Conservation (phyloP, 2,113 vertebrate genomes). For the Bungarus multicinctus region DNA sequence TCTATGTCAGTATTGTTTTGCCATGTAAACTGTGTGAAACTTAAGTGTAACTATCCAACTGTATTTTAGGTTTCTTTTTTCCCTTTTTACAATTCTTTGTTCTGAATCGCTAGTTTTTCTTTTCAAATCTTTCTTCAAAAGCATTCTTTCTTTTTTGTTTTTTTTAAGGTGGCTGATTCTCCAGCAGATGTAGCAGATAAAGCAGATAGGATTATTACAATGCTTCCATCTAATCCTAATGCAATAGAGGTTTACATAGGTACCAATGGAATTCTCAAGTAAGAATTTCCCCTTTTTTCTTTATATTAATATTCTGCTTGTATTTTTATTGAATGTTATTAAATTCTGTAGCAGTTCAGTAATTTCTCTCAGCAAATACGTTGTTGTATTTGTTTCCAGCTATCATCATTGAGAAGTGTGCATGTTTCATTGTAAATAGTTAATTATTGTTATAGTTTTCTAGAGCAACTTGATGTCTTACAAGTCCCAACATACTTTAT, state of each 20-base stretch:
- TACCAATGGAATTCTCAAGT: constrained; percentile 94
- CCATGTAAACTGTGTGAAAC: background rate
- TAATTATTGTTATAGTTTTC: background rate
- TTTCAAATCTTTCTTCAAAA: background rate
- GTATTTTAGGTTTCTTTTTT: background rate
- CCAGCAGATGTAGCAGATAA: constrained; percentile 94
- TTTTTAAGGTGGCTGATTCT: constrained; percentile 85
- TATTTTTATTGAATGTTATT: background rate
- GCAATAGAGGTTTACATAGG: constrained; percentile 90
- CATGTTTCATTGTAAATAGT: background rate
- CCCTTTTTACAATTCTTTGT: background rate
- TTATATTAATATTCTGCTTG: background rate
- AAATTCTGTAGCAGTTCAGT: background rate
- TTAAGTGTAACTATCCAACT: background rate
- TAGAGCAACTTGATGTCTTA: background rate
- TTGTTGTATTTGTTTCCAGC: background rate
- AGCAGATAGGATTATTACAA: constrained; percentile 96
- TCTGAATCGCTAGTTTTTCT: background rate
- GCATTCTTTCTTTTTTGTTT: constrained; percentile 37
- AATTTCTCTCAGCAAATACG: background rate
- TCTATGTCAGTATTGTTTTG: background rate
- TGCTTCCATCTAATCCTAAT: constrained; percentile 94
- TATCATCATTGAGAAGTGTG: background rate
- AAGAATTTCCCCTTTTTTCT: constrained; percentile 56
- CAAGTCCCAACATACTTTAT: background rate